Conservation (phyloP, 2,888 invertebrate genomes). For the Luffia ferchaultella region DNA sequence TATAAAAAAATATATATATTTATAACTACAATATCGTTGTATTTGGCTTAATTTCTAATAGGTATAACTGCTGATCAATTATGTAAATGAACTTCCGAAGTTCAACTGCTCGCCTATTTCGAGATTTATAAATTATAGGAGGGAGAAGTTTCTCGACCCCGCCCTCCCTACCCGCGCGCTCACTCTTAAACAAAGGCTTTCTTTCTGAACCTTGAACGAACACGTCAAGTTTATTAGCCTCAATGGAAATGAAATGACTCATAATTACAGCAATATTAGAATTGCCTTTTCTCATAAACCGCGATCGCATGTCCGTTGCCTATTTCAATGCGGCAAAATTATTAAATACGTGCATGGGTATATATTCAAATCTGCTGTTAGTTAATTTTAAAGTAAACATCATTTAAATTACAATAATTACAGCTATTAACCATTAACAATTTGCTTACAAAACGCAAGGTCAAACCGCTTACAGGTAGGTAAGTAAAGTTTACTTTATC, state of each 20-base stretch:
- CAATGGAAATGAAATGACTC: slow-evolving; percentile 45
- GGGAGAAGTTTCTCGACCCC: not conserved
- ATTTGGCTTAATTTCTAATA: too few relatives aligned
- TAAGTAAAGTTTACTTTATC: too few relatives aligned
- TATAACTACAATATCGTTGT: too few relatives aligned
- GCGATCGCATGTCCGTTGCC: slow-evolving; percentile 46
- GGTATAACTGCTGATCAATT: not conserved
- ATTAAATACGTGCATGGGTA: slow-evolving; percentile 22
- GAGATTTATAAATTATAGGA: not conserved
- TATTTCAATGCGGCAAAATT: slow-evolving; percentile 42
- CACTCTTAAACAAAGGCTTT: not conserved
- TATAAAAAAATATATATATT: too few relatives aligned
- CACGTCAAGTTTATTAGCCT: slow-evolving; percentile 43
- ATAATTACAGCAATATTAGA: slow-evolving; percentile 55
- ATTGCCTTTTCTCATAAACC: slow-evolving; percentile 45
- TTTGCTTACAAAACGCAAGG: too few relatives aligned
- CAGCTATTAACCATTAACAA: not conserved
- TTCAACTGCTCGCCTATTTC: not conserved
- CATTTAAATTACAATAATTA: not conserved
- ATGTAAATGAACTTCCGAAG: not conserved
- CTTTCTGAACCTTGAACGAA: slow-evolving; percentile 11
- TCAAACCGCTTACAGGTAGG: too few relatives aligned
- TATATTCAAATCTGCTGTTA: not conserved
- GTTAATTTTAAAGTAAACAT: not conserved
- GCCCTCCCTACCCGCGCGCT: not conserved